Percentiles rank a stretch among this genome's conserved stretches.
phyloP scores from a whole-genome alignment of 2,797 vertebrate genomes.

The Crossoptilon crossoptilon region DNA sequence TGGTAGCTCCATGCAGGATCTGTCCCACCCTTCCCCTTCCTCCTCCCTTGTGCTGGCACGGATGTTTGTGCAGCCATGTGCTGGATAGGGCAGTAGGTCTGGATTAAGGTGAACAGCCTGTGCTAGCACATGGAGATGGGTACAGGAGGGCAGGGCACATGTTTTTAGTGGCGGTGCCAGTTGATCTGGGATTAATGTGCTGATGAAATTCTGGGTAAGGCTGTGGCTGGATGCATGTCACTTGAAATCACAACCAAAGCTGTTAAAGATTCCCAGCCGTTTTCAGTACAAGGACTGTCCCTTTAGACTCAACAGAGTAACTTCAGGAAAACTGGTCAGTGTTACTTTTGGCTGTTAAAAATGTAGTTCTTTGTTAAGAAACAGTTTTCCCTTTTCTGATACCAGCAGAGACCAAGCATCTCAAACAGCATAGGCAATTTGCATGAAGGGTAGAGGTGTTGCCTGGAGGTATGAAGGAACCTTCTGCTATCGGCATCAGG shows the following conservation, averaged over 20 bases:
- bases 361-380: neutral
- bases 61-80: neutral
- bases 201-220: slow-evolving; percentile 19
- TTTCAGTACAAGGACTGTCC: neutral
- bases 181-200: slow-evolving; percentile 4
- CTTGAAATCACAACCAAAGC: neutral
- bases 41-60: neutral
- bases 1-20: neutral
- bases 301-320: neutral
- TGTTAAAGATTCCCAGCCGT: neutral
- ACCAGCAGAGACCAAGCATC: neutral
- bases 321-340: slow-evolving; percentile 10
- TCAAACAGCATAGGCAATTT: neutral
- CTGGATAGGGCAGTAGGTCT: neutral
- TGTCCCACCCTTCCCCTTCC: neutral
- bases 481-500: neutral
- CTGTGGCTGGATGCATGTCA: neutral
- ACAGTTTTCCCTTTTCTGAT: neutral
- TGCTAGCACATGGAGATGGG: neutral
- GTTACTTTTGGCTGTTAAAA: neutral
- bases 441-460: neutral
- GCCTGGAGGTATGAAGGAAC: neutral
- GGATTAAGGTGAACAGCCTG: neutral
- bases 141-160: neutral
- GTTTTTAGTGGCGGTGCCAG: neutral